A percentile compares a stretch with the other conserved stretches of the same genome.
phyloP scores from a whole-genome alignment of 2,113 vertebrate genomes.

The Oostethus manadensis region DNA sequence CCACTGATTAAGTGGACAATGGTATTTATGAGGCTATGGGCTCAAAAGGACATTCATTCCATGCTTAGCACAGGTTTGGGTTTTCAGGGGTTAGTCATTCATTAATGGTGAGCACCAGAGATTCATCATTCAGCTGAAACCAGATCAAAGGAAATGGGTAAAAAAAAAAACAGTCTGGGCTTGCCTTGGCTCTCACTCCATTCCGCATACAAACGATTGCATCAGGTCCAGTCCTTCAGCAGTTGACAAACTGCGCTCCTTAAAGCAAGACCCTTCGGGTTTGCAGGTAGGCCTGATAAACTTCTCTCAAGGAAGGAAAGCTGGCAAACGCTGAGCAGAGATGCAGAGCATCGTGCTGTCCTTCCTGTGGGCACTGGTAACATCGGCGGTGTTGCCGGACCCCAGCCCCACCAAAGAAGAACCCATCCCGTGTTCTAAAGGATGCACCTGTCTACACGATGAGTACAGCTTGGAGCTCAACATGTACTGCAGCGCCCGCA shows the following conservation, averaged over 20 bases:
- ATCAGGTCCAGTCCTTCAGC: conserved; percentile 53
- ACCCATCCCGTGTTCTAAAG: conserved; percentile 71
- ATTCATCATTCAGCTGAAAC: neutral
- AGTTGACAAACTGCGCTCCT: conserved; percentile 33
- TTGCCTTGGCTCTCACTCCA: conserved; percentile 40
- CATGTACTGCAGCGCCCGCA: conserved; percentile 85
- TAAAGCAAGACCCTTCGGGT: conserved; percentile 39
- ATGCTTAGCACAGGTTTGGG: neutral
- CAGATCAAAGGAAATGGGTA: conserved; percentile 60
- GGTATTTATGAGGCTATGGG: neutral
- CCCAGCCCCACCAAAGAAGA: conserved; percentile 48
- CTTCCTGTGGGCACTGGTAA: conserved; percentile 63
- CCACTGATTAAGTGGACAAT: neutral
- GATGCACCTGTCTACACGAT: conserved; percentile 79
- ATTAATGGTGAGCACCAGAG: neutral
- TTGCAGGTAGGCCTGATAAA: conserved; percentile 55
- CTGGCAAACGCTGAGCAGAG: neutral
- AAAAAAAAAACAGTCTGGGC: conserved; percentile 29
- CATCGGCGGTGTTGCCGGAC: conserved; percentile 59
- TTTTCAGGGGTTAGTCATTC: neutral
- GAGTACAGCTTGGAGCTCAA: conserved; percentile 81
- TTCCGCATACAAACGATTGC: conserved; percentile 57
- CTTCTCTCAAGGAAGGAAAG: neutral
- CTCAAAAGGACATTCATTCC: neutral
- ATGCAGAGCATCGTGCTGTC: conserved; percentile 66